A percentile compares a stretch with the other conserved stretches of the same genome.
These are phyloP conservation scores for Xenopus tropicalis DNA, from an alignment of 2,113 vertebrate species.

Conservation along the genomic window UCB_Xtro_10.0 CM004447.2:84151501-84152000, in stretches of 20 bases:
- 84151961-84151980: slow-evolving; percentile 5
- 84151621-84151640: slow-evolving; percentile 24
- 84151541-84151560: slow-evolving; percentile 8
- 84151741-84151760: slow-evolving; percentile 39
- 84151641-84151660: slow-evolving; percentile 29
- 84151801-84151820: slow-evolving; percentile 36
- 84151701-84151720: slow-evolving; percentile 24
- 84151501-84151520: slow-evolving; percentile 12
- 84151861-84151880: slow-evolving; percentile 24
- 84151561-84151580: slow-evolving; percentile 16
- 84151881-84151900: slow-evolving; percentile 33
- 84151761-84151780: slow-evolving; percentile 27
- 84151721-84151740: slow-evolving; percentile 33
- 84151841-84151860: slow-evolving; percentile 29
- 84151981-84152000: neutral
- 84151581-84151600: slow-evolving; percentile 20
- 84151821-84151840: slow-evolving; percentile 25
- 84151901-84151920: slow-evolving; percentile 17
- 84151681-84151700: slow-evolving; percentile 41
- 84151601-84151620: slow-evolving; percentile 6
- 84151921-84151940: slow-evolving; percentile 20
- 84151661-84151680: slow-evolving; percentile 43
- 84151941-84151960: slow-evolving; percentile 27
- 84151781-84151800: slow-evolving; percentile 38
- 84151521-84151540: slow-evolving; percentile 16